Percentiles rank a stretch among this genome's conserved stretches.
Evolutionary conservation across 2,797 vertebrate species (phyloP).

Genomic region (Gallirallus australis): DNA sequence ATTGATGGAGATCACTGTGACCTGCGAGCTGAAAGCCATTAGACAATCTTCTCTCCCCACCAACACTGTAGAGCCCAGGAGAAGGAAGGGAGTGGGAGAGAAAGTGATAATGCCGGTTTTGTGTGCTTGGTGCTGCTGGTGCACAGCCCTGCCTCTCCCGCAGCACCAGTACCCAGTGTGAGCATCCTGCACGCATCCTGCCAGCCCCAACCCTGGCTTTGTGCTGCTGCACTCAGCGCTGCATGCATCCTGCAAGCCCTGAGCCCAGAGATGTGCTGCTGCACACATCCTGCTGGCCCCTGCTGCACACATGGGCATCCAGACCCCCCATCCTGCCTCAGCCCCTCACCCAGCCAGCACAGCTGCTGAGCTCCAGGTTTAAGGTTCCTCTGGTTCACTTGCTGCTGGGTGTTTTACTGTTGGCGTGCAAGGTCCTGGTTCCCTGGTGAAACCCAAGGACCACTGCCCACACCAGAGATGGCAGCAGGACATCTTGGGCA

Average conservation of each 20-base stretch:
- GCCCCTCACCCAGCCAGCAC: neutral
- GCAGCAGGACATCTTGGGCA: neutral
- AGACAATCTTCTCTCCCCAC: neutral
- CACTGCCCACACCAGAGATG: neutral
- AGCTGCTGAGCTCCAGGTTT: neutral
- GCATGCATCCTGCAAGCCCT: neutral
- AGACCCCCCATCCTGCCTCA: neutral
- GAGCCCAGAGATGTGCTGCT: no score
- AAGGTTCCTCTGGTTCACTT: neutral
- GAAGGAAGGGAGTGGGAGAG: neutral
- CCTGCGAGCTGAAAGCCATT: slow-evolving; percentile 70
- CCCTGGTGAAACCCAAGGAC: accelerated
- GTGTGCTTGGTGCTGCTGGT: neutral
- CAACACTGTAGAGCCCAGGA: neutral
- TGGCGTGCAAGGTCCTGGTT: neutral
- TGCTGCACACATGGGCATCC: no score
- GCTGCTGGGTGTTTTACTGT: neutral
- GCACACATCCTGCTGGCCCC: no score
- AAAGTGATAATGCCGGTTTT: accelerated
- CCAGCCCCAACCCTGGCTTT: neutral
- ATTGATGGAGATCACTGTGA: slow-evolving; percentile 75
- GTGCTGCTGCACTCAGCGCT: neutral
- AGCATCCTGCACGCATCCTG: neutral
- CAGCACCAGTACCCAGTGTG: no score
- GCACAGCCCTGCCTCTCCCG: neutral